Conservation (phyloP, 2,888 invertebrate species). For the Conomelus anceps region DNA sequence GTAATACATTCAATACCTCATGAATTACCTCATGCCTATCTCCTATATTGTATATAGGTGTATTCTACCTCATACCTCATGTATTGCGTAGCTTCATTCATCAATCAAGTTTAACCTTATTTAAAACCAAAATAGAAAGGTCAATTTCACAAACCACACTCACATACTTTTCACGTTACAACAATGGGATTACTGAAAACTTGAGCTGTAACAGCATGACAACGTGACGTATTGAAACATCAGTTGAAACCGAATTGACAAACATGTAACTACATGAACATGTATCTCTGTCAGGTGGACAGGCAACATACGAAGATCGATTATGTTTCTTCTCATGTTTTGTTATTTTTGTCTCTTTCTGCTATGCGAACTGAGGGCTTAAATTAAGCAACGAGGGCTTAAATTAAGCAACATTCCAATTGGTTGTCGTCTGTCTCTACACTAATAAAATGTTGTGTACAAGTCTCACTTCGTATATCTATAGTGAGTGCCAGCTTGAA, state of each 20-base stretch:
- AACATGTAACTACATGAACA: not conserved
- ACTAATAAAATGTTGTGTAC: no score
- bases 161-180: not conserved
- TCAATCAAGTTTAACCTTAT: not conserved
- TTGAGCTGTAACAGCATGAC: no score
- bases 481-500: no score
- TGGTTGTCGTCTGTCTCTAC: no score
- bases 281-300: no score
- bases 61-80: no score
- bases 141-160: not conserved
- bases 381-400: not conserved
- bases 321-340: not conserved
- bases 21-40: no score
- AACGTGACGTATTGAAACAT: not conserved
- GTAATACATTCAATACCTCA: no score
- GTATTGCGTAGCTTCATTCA: not conserved
- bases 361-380: not conserved
- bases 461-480: no score
- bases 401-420: not conserved
- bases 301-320: not conserved
- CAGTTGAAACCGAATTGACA: not conserved
- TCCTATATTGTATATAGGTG: no score
- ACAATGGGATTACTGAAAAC: not conserved
- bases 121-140: not conserved
- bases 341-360: not conserved